Base-by-base conservation (phyloP, 2,113 vertebrate species). In the Gobius niger region DNA sequence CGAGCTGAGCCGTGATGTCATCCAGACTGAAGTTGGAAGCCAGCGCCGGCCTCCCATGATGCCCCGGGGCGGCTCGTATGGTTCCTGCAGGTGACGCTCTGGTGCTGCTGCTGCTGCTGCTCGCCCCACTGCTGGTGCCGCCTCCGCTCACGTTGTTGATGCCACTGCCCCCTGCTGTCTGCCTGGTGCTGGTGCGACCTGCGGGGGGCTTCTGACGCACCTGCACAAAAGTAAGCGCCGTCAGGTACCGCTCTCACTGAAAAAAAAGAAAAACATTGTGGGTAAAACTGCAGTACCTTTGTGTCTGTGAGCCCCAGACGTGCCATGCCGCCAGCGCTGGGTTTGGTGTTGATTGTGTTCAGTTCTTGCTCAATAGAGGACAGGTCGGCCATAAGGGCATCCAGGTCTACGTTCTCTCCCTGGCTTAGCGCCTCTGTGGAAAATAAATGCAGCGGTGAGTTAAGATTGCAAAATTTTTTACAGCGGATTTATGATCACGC, bases 341-440 rank as follows among this genome's bases (percentile, higher is more conserved):
- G 92, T 65, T 96, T 88, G 34, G 64, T 79, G 83, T 93, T 94
- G 63, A 96, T 92, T 81, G 93, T 97, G 89, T 91, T 96, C 67
- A 99, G 95, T 62, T 99, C 98, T 91, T 98, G 97, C 75, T 99
- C 98, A 65, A 99, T 99, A 69, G 97, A 96, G 87, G 95, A 96
- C 15, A 99, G 95, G 68, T 99, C 98, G 0, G 96, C 98, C 98
- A 99, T 99, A 53, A 99, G 93, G 11, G 98, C 94, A 47, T 99
- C 97, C 63, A 99, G 93, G 84, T 99, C 98, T 83, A 98, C 97
- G 11, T 95, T 90, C 54, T 99, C 96, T 6, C 96, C 96, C 81
- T 99, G 96, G 84, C 94, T 99, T 84, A 99, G 72, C 34, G 98
- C 98, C 94, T 99, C 98, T 99, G 94, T 75, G 24, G 7, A 65